Evolutionary conservation across 2,113 vertebrate species (phyloP).

Genomic region (Gymnobelideus leadbeateri): DNA sequence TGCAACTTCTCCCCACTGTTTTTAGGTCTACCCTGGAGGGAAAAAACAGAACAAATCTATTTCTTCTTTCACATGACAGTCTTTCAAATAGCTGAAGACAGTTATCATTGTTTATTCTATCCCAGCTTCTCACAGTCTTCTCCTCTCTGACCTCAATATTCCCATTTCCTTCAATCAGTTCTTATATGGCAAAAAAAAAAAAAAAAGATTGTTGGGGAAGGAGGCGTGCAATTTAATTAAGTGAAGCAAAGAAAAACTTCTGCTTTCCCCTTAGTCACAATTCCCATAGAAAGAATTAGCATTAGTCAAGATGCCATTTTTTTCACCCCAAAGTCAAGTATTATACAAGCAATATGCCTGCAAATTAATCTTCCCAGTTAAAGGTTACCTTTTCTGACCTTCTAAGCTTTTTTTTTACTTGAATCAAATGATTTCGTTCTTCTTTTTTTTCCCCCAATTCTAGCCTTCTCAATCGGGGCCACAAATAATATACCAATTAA

Average conservation of each 20-base stretch:
- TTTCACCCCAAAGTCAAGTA: constrained; percentile 11
- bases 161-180: neutral
- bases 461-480: constrained; percentile 16
- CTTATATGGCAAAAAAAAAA: neutral
- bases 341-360: constrained; percentile 26
- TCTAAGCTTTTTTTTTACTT: constrained; percentile 36
- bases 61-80: neutral
- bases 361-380: constrained; percentile 12
- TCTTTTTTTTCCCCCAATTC: constrained; percentile 33
- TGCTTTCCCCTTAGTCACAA: neutral
- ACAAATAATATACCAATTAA: constrained; percentile 41
- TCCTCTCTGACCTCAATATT: neutral
- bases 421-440: constrained; percentile 23
- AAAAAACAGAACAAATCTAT: neutral
- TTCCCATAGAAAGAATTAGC: neutral
- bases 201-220: neutral
- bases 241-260: neutral
- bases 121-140: neutral
- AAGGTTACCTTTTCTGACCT: constrained; percentile 34
- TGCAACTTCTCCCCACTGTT: neutral
- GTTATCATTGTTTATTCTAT: neutral
- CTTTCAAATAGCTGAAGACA: neutral
- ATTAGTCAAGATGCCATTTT: neutral
- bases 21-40: neutral
- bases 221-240: neutral